Conservation (phyloP, 1,140 invertebrate species). For the Drosophila chauvacae region DNA sequence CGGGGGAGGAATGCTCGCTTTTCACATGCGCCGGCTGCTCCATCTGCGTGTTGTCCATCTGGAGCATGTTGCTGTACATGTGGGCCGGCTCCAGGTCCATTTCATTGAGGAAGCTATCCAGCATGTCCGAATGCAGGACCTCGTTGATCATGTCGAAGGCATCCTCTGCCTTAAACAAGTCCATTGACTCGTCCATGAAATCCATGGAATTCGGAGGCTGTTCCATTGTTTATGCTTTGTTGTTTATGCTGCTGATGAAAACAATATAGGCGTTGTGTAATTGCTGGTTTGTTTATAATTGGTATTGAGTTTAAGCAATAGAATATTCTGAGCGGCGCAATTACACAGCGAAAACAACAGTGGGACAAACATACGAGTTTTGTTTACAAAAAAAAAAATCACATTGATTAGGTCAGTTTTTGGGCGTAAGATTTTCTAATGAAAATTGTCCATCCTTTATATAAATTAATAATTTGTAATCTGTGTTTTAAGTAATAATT, state of each 20-base stretch:
- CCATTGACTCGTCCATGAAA: slow-evolving; percentile 59
- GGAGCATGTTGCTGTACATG: slow-evolving; percentile 49
- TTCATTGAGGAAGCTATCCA: slow-evolving; percentile 71
- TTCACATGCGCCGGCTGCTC: slow-evolving; percentile 43
- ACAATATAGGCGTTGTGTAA: slow-evolving; percentile 27
- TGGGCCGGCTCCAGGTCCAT: slow-evolving; percentile 64
- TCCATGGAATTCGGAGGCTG: slow-evolving; percentile 55
- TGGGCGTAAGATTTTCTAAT: too few relatives aligned
- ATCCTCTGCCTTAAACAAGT: slow-evolving; percentile 77
- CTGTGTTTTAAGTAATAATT: too few relatives aligned
- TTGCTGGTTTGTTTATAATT: slow-evolving; percentile 64
- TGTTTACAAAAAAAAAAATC: not conserved
- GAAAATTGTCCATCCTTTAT: too few relatives aligned
- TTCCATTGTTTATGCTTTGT: slow-evolving; percentile 31
- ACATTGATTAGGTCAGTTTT: not conserved
- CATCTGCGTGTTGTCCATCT: slow-evolving; percentile 30
- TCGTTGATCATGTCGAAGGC: slow-evolving; percentile 76
- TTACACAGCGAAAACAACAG: slow-evolving; percentile 39
- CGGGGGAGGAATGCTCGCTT: slow-evolving; percentile 58
- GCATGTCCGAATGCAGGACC: slow-evolving; percentile 73
- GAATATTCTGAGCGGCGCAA: slow-evolving; percentile 61
- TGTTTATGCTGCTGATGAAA: slow-evolving; percentile 38
- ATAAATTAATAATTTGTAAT: too few relatives aligned
- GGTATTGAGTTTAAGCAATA: slow-evolving; percentile 33
- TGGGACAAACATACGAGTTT: slow-evolving; percentile 2